Conservation (phyloP, 30 jellyfish, hydroid and myxozoan species). For the Cassiopea xamachana region DNA sequence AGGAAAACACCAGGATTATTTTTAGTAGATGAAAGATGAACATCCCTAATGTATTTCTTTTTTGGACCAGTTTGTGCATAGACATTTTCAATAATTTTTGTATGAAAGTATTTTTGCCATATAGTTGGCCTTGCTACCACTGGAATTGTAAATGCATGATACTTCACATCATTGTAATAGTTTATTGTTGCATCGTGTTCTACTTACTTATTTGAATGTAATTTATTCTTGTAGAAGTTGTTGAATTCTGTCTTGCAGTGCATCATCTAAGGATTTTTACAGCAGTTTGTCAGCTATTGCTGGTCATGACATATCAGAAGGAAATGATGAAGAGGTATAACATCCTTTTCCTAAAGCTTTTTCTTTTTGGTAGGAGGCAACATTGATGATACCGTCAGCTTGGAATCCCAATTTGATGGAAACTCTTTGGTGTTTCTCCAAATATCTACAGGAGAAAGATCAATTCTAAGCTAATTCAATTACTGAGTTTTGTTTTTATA, state of each 20-base stretch:
- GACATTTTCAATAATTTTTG: too few relatives aligned
- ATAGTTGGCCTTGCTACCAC: too few relatives aligned
- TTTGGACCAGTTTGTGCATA: too few relatives aligned
- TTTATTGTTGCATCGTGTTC: background rate
- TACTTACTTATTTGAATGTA: background rate
- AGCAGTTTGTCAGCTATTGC: constrained; percentile 77
- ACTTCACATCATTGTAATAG: too few relatives aligned
- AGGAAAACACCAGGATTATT: too few relatives aligned
- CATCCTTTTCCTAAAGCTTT: background rate
- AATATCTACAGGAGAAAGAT: background rate
- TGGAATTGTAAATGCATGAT: too few relatives aligned
- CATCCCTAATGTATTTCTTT: too few relatives aligned
- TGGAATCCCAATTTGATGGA: background rate
- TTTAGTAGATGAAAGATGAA: too few relatives aligned
- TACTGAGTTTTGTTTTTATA: background rate
- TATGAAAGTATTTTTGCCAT: too few relatives aligned
- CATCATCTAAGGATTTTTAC: constrained; percentile 85
- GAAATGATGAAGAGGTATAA: constrained; percentile 41
- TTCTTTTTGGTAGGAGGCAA: background rate
- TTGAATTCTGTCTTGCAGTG: constrained; percentile 26
- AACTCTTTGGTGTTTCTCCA: background rate
- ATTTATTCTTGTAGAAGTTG: background rate
- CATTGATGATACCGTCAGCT: background rate
- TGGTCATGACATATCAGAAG: constrained; percentile 58
- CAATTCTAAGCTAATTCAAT: background rate